Conservation (phyloP, 2,113 vertebrate species). For the Neolamprologus falcicula region DNA sequence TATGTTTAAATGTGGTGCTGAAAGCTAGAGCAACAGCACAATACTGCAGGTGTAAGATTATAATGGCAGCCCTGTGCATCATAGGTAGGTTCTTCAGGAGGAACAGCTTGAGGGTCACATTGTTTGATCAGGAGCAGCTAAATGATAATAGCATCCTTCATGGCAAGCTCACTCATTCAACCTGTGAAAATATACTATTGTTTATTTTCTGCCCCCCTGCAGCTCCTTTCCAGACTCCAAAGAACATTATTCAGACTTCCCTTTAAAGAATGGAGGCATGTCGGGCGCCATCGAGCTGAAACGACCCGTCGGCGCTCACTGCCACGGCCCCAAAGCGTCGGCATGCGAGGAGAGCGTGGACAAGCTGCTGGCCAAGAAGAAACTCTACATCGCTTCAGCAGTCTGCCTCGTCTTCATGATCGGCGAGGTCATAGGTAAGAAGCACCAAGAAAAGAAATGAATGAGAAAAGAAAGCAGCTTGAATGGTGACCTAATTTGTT, state of each 20-base stretch:
- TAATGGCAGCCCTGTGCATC: background rate
- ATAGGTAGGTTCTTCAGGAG: background rate
- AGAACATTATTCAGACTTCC: conserved; percentile 52
- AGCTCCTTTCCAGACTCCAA: conserved; percentile 69
- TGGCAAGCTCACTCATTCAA: background rate
- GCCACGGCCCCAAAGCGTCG: conserved; percentile 50
- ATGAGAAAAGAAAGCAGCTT: background rate
- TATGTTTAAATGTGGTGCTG: background rate
- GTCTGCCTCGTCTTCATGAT: conserved; percentile 94
- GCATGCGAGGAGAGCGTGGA: conserved; percentile 47
- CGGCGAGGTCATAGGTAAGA: conserved; percentile 81
- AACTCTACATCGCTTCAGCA: conserved; percentile 82
- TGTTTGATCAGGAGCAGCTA: background rate
- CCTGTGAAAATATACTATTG: background rate
- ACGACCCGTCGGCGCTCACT: conserved; percentile 46
- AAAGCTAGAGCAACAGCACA: background rate
- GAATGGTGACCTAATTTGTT: background rate
- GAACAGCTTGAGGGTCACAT: background rate
- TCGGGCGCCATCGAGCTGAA: conserved; percentile 68
- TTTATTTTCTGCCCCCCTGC: background rate
- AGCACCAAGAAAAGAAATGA: background rate
- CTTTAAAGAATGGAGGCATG: conserved; percentile 60
- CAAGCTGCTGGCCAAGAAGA: conserved; percentile 76
- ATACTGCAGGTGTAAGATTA: background rate
- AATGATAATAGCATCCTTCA: background rate